Base-by-base conservation (phyloP, 2,888 invertebrate species). In the Rhagium mordax region DNA sequence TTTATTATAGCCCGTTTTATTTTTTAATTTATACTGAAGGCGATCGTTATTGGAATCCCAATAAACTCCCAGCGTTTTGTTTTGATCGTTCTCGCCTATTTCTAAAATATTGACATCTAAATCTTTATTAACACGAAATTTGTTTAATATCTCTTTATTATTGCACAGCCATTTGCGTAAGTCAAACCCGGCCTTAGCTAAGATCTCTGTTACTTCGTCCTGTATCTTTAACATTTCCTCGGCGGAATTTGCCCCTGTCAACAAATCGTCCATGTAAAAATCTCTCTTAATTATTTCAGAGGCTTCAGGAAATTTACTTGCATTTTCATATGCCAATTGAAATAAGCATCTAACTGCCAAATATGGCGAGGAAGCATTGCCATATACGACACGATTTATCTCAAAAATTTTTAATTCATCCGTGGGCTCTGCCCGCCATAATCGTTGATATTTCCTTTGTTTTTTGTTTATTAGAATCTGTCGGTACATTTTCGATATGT, bases 331-430 rank as follows among this genome's bases (percentile, higher is more conserved):
- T 5, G 71, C 55, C 16, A 74, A 33, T 20, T 75, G 57, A 6
- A 60, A 15, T 8, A 75, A 18, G 41, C 70, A 70, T 18, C 64
- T 53, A 10, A 53, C 33, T 24, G 76, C 74, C 16, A 77, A 65
- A 64, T 60, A 77, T 16, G 74, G 71, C 7, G 77, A 57, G 13
- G 74, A 49, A 2, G 70, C 70, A 24, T 66, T 72, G 5, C 77
- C 74, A 59, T 72, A 77, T n/a, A 70, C 64, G 7, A 76, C 74
- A 13, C 61, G 74, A 48, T 71, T 71, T 15, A 77, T 41, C 62
- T 75, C 16, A 60, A 67, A 77, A 21, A 24, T 24, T 29, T 71
- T 55, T n/a, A 77, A 16, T 27, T 71, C 27, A 8, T 75, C 57
- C 15, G 10, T 24, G 29, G 65, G 59, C 21, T 71, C 41, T 3